Evolutionary conservation across 2,797 vertebrate genomes (phyloP).

Genomic region (Amphiprion clarkii): DNA sequence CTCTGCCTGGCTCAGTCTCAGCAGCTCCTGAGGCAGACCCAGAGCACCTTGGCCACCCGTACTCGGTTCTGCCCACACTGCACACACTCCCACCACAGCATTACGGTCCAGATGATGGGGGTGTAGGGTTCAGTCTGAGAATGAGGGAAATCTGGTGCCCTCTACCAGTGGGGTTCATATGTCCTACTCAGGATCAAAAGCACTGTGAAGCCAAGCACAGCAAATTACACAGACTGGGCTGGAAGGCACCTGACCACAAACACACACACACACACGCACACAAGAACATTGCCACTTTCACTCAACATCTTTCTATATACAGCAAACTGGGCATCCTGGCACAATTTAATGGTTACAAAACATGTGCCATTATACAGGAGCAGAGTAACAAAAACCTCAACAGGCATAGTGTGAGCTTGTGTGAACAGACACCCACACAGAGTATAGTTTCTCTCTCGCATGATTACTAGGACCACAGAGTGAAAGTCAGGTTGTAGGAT

Average conservation of each 20-base stretch:
- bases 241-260: slow-evolving; percentile 73
- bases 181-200: slow-evolving; percentile 65
- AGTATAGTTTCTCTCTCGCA: slow-evolving; percentile 44
- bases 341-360: slow-evolving; percentile 20
- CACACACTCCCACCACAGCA: slow-evolving; percentile 69
- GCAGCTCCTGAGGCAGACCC: slow-evolving; percentile 61
- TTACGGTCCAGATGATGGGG: slow-evolving; percentile 71
- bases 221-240: slow-evolving; percentile 65
- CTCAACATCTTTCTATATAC: slow-evolving; percentile 46
- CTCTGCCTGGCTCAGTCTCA: slow-evolving; percentile 64
- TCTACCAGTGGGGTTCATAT: slow-evolving; percentile 70
- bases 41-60: slow-evolving; percentile 81
- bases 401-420: slow-evolving; percentile 10
- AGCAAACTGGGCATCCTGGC: slow-evolving; percentile 30
- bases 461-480: slow-evolving; percentile 65
- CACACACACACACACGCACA: slow-evolving; percentile 33
- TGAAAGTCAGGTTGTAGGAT: slow-evolving; percentile 70
- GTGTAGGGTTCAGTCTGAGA: slow-evolving; percentile 69
- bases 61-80: slow-evolving; percentile 67
- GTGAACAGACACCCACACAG: slow-evolving; percentile 1
- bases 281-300: slow-evolving; percentile 60
- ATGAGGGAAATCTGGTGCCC: slow-evolving; percentile 71
- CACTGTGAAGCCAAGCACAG: slow-evolving; percentile 72
- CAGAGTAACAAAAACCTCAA: slow-evolving; percentile 14
- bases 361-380: slow-evolving; percentile 7